Base-by-base conservation (phyloP, 2,888 invertebrate species). In the Erynnis tages region DNA sequence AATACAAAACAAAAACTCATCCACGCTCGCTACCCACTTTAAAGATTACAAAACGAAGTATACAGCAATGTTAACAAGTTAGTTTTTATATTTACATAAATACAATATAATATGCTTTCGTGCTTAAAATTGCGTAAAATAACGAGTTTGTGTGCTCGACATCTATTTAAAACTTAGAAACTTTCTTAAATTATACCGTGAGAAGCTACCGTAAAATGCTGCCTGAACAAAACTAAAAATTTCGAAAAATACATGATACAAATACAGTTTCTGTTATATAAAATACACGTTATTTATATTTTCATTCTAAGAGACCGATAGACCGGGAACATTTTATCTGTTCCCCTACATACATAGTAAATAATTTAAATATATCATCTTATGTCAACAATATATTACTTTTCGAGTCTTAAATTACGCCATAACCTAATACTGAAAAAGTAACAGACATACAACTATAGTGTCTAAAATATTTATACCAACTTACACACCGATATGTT, bases 391-490 rank as follows among this genome's bases (percentile, higher is more conserved):
- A 76, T 73, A 74, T 73, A 77, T 80, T 79, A 78, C 78, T 81
- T 81, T 79, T 79, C 66, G 66, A 80, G 78, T 81, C 81, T 83
- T 38, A 38, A 45, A 76, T 54, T 76, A 74, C 73, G 61, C 60
- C 53, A 63, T 74, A 79, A 79, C 77, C 79, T 84, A 88, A 86
- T 85, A 86, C 86, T 86, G 86, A 82, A 83, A 83, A 80, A 85
- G 78, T 76, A 79, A 80, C 70, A 67, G 73, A 80, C 73, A 72
- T 71, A 56, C 59, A 62, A 63, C 40, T 57, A 62, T 59, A 66
- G 58, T 57, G 61, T 64, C 60, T 60, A 56, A 63, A 62, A 73
- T 69, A 72, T 73, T 72, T 65, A 76, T 75, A 79, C 79, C 78
- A 81, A 82, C 79, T 71, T 68, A 66, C 69, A 63, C 54, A 67